Base-by-base conservation (phyloP, 2,113 vertebrate species). In the Tachysurus fulvidraco region DNA sequence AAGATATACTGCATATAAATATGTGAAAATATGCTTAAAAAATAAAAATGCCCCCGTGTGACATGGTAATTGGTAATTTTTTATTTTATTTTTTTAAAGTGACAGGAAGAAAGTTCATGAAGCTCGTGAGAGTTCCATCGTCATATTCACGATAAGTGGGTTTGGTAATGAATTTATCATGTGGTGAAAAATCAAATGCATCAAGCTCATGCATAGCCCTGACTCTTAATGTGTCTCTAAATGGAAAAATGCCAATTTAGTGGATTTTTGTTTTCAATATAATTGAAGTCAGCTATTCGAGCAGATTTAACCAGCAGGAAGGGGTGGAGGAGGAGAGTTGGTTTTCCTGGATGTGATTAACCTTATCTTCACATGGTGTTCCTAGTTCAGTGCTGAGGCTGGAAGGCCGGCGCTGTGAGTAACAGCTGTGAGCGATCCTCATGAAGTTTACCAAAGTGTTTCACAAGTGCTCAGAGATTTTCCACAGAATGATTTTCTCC, bases 351-450 rank as follows among this genome's bases (percentile, higher is more conserved):
- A 14, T 12, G 62, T 54, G 44, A 52, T 83, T 36, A 60, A 0
- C 19, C 0, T 60, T 81, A 59, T 60, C 55, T 60, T 81, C 55
- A 60, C 21, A 19, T 23, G 46, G 16, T 71, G 71, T 77, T 62
- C 17, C 55, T n/a, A 62, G 44, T 85, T 52, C 52, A 80, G 54
- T 28, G 19, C 7, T 28, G 41, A 19, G 36, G 1, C 78, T 52
- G 67, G 80, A 62, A 87, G 64, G 13, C 59, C 36, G 5, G 78
- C 5, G 17, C 36, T 64, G 64, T 88, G 81, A 83, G 90, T 77
- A 92, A 89, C 94, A 93, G 94, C 93, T 93, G 93, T 89, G 79
- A 84, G 85, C 89, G 88, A 77, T 93, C 91, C 77, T 83, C 85
- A 86, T 91, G 85, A 57, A 79, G 81, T 90, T 86, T 77, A 88